Conservation (phyloP, 2,797 vertebrate genomes). For the Iguana delicatissima region DNA sequence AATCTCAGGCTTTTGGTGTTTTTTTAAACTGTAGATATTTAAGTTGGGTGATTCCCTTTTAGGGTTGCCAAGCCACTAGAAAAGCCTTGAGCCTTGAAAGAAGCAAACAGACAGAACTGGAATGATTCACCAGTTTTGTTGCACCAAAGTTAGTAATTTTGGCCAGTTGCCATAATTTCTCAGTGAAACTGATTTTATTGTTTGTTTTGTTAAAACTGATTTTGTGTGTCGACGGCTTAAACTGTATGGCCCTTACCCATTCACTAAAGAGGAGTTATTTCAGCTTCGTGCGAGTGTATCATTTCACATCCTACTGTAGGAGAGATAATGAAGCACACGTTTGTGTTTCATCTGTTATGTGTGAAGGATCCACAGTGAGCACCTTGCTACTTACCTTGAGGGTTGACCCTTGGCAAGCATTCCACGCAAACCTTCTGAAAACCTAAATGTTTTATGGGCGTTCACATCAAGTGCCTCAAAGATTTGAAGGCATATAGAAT, state of each 20-base stretch:
- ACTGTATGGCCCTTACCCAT: background rate
- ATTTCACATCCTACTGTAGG: background rate
- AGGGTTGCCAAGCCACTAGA: background rate
- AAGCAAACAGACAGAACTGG: background rate
- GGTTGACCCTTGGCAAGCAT: background rate
- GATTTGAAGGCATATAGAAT: background rate
- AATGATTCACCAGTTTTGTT: background rate
- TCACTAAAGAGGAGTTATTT: background rate
- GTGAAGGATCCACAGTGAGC: background rate
- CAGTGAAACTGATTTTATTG: background rate
- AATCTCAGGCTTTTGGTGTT: background rate
- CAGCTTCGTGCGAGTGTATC: background rate
- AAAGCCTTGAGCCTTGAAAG: background rate
- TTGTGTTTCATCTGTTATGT: too few species aligned
- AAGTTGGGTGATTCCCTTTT: background rate
- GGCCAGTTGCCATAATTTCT: background rate
- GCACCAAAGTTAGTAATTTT: background rate
- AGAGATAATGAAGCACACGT: too few species aligned
- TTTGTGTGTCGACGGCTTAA: background rate
- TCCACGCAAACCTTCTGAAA: background rate
- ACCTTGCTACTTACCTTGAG: background rate
- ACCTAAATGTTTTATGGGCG: background rate
- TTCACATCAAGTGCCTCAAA: background rate
- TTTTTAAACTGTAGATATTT: background rate
- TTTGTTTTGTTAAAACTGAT: background rate